Evolutionary conservation across 2,888 invertebrate species (phyloP).

Genomic region (Nyleta sp.): DNA sequence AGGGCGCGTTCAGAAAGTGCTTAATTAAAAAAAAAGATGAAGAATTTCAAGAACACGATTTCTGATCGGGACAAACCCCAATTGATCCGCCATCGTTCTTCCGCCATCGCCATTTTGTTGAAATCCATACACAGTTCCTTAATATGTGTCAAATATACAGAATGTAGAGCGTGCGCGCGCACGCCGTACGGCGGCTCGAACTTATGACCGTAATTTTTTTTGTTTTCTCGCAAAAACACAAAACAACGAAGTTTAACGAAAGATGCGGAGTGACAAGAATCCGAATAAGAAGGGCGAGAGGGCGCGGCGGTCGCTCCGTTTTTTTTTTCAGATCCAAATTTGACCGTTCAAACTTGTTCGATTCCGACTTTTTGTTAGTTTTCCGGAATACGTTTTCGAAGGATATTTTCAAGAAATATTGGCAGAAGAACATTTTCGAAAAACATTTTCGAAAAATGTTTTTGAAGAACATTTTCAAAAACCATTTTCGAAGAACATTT

Average conservation of each 20-base stretch:
- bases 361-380: conserved; percentile 6
- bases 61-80: not conserved
- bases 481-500: too few species aligned
- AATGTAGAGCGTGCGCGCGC: conserved; percentile 52
- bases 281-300: not conserved
- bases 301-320: not conserved
- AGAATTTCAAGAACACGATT: too few species aligned
- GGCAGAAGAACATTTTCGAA: too few species aligned
- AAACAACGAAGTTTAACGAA: conserved; percentile 25
- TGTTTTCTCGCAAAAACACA: conserved; percentile 19
- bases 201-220: conserved; percentile 18
- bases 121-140: conserved; percentile 64
- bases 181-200: conserved; percentile 7
- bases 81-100: not conserved
- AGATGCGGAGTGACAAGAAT: conserved; percentile 5
- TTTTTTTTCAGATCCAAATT: too few species aligned
- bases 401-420: too few species aligned
- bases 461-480: too few species aligned
- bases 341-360: too few species aligned
- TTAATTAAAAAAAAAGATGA: too few species aligned
- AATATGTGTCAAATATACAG: conserved; percentile 76
- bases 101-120: not conserved
- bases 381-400: too few species aligned
- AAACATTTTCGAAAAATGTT: too few species aligned
- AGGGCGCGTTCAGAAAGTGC: too few species aligned